Conservation (phyloP, 2,113 vertebrate species). For the Uropsilus gracilis region DNA sequence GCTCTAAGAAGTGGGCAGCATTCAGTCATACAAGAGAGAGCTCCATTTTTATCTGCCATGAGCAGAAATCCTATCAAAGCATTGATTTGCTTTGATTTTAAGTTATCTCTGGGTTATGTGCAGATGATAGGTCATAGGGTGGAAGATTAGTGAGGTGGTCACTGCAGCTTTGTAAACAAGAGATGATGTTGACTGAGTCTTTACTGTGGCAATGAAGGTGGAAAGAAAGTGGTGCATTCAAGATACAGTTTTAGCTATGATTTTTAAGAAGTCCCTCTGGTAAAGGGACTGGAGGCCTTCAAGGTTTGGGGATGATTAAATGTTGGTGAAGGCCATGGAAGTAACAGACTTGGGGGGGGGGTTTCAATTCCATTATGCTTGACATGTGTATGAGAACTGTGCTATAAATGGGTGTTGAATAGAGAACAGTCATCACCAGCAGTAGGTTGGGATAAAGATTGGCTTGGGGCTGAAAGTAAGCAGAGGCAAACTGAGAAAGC, state of each 20-base stretch:
- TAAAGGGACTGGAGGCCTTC: not conserved
- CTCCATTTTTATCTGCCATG: not conserved
- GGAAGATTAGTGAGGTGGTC: not conserved
- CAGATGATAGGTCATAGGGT: not conserved
- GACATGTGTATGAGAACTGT: fast-evolving
- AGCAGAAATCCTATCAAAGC: not conserved
- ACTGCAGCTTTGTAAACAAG: fast-evolving
- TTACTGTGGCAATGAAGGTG: not conserved
- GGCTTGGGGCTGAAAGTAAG: not conserved
- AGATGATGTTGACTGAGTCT: not conserved
- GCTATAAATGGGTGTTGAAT: too few relatives aligned
- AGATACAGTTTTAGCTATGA: not conserved
- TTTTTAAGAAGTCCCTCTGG: too few relatives aligned
- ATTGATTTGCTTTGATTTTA: not conserved
- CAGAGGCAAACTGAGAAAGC: not conserved
- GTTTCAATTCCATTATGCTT: not conserved
- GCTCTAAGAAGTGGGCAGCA: not conserved
- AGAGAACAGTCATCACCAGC: too few relatives aligned
- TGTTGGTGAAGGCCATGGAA: not conserved
- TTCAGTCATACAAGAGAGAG: not conserved
- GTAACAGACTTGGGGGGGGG: not conserved
- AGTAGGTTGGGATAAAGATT: too few relatives aligned
- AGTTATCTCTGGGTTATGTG: not conserved
- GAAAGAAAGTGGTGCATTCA: not conserved
- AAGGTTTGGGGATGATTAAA: not conserved